Percentiles rank a stretch among this genome's conserved stretches.
phyloP scores from a whole-genome alignment of 1,140 invertebrate species.

The Mercenaria mercenaria region DNA sequence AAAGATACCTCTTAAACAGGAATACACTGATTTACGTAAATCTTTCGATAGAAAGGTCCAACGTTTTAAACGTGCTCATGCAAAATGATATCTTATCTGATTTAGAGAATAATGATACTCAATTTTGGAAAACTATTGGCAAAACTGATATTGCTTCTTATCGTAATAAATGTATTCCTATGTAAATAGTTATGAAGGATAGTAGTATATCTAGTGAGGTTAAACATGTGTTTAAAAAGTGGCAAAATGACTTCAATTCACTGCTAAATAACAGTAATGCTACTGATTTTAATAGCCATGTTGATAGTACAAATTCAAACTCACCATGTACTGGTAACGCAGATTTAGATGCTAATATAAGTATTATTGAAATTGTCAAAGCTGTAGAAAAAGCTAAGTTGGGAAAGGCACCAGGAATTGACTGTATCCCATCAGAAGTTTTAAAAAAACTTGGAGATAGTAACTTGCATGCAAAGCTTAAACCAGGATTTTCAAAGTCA shows the following conservation, averaged over 20 bases:
- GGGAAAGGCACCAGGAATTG: no score
- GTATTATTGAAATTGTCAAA: no score
- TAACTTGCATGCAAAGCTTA: no score
- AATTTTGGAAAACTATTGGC: slow-evolving; percentile 2
- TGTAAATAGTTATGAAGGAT: background rate
- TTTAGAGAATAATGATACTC: background rate
- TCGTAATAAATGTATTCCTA: slow-evolving; percentile 7
- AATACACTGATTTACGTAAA: background rate
- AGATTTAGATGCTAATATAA: no score
- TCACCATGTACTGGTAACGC: no score
- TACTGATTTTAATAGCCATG: no score
- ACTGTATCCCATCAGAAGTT: no score
- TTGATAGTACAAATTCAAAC: no score
- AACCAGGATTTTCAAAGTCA: no score
- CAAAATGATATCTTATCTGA: slow-evolving; percentile 9
- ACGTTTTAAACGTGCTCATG: background rate
- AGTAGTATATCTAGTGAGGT: slow-evolving; percentile 5
- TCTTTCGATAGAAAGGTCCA: background rate
- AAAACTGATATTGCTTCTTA: background rate
- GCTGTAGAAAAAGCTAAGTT: no score
- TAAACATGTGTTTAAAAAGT: background rate
- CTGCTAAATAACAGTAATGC: no score
- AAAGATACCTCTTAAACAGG: background rate
- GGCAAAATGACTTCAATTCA: background rate
- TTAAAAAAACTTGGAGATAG: no score